These are phyloP conservation scores for Drosophila sulfurigaster DNA, from an alignment of 1,140 invertebrate species.

Conservation along the genomic window DNA sequence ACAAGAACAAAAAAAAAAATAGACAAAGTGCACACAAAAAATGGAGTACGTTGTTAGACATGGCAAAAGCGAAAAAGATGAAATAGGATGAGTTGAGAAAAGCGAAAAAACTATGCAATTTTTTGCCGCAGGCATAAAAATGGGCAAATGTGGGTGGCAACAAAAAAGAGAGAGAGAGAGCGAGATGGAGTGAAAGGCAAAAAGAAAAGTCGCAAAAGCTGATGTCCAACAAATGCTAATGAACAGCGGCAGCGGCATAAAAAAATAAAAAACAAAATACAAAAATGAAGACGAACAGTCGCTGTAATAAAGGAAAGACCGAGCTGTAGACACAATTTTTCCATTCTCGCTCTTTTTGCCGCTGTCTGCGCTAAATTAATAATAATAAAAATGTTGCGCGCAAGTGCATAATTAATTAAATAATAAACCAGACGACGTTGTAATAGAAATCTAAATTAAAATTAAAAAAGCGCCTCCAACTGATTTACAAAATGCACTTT, in stretches of 20 bases:
- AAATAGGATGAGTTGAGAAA: conserved; percentile 4
- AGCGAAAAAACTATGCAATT: conserved; percentile 40
- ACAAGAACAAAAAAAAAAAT: conserved; percentile 30
- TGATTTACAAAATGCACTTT: conserved; percentile 14
- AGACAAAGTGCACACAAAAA: conserved; percentile 10
- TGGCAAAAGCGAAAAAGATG: conserved; percentile 13
- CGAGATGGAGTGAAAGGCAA: not conserved
- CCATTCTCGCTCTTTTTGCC: not conserved
- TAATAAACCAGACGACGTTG: conserved; percentile 43
- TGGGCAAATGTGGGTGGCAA: not conserved
- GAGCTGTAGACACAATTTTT: conserved; percentile 27
- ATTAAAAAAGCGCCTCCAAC: conserved; percentile 11
- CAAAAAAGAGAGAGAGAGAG: not conserved
- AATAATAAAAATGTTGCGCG: conserved; percentile 42
- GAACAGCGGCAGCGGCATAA: conserved; percentile 23
- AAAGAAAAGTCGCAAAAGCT: conserved; percentile 20
- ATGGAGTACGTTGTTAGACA: conserved; percentile 25
- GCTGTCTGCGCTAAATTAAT: conserved; percentile 42
- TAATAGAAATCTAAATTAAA: conserved; percentile 28
- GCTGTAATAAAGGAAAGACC: conserved; percentile 19
- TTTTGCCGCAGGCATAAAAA: conserved; percentile 20
- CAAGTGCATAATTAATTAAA: conserved; percentile 53
- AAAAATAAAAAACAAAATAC: not conserved
- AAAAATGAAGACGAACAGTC: not conserved
- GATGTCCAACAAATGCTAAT: conserved; percentile 54